phyloP scores from a whole-genome alignment of 2,888 invertebrate genomes.

The Xanthia togata region DNA sequence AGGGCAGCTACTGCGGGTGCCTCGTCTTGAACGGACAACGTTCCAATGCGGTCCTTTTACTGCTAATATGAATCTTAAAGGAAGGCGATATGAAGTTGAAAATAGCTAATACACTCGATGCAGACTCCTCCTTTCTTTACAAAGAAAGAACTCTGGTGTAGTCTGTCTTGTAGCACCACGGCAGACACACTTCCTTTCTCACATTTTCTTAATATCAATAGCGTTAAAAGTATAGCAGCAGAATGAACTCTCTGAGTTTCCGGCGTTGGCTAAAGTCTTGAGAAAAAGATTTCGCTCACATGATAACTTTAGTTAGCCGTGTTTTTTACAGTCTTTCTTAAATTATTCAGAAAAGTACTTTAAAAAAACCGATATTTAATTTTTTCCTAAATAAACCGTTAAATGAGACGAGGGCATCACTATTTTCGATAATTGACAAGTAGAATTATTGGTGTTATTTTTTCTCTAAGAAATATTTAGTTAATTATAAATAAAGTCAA shows the following conservation, averaged over 20 bases:
- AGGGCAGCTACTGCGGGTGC: conserved; percentile 88
- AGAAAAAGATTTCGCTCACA: conserved; percentile 76
- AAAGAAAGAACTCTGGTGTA: conserved; percentile 83
- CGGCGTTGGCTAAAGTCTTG: conserved; percentile 76
- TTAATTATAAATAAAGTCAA: conserved; percentile 39
- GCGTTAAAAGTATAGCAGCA: conserved; percentile 83
- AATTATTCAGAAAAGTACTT: not conserved
- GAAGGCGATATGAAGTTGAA: conserved; percentile 79
- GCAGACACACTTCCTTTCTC: conserved; percentile 90
- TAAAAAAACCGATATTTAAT: conserved; percentile 40
- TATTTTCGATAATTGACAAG: conserved; percentile 73
- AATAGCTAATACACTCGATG: conserved; percentile 76
- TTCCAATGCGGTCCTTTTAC: conserved; percentile 83
- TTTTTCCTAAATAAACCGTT: conserved; percentile 25
- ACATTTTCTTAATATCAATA: conserved; percentile 89
- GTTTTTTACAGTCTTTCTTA: not conserved
- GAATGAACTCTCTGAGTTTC: conserved; percentile 85
- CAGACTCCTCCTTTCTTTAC: conserved; percentile 82
- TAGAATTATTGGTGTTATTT: conserved; percentile 46
- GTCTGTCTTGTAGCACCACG: conserved; percentile 83
- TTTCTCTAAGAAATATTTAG: conserved; percentile 38
- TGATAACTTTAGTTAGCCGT: conserved; percentile 64
- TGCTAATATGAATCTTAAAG: conserved; percentile 87
- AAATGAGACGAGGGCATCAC: conserved; percentile 69
- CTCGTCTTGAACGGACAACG: conserved; percentile 84